Evolutionary conservation across 1,140 invertebrate species (phyloP).

Genomic region (Lordiphosa mommai): DNA sequence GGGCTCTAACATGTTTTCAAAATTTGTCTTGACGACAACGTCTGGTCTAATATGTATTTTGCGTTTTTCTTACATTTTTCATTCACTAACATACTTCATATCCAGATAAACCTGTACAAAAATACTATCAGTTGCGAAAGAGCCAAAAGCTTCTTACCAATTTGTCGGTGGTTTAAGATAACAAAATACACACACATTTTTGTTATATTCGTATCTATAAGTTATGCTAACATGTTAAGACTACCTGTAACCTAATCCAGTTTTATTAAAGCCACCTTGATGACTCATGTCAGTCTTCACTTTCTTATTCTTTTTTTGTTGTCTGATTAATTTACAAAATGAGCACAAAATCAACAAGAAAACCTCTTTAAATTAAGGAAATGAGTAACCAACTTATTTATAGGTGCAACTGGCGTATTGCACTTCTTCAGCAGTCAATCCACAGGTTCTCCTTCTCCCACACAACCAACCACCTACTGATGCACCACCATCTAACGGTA

Average conservation of each 20-base stretch:
- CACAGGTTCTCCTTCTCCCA: constrained; percentile 3
- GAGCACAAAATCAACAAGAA: constrained; percentile 10
- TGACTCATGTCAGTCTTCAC: constrained; percentile 26
- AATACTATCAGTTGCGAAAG: too few relatives aligned
- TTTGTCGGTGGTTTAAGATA: too few relatives aligned
- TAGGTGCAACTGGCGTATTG: constrained; percentile 1
- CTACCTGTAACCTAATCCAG: neutral
- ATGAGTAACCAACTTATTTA: constrained; percentile 17
- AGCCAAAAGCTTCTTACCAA: too few relatives aligned
- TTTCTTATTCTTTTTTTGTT: constrained; percentile 6
- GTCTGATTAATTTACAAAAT: constrained; percentile 1
- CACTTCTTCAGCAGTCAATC: neutral
- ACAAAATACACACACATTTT: too few relatives aligned
- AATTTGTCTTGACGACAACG: too few relatives aligned
- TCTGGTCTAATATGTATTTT: too few relatives aligned
- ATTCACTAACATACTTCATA: too few relatives aligned
- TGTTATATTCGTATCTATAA: too few relatives aligned
- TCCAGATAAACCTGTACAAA: too few relatives aligned
- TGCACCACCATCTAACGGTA: constrained; percentile 49
- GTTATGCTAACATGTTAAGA: too few relatives aligned
- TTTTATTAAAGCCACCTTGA: constrained; percentile 20
- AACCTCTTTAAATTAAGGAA: neutral
- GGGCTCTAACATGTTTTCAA: too few relatives aligned
- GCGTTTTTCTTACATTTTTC: too few relatives aligned
- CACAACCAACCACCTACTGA: constrained; percentile 5